Evolutionary conservation across 2,888 invertebrate genomes (phyloP).

Genomic region (Eupithecia vulgata): DNA sequence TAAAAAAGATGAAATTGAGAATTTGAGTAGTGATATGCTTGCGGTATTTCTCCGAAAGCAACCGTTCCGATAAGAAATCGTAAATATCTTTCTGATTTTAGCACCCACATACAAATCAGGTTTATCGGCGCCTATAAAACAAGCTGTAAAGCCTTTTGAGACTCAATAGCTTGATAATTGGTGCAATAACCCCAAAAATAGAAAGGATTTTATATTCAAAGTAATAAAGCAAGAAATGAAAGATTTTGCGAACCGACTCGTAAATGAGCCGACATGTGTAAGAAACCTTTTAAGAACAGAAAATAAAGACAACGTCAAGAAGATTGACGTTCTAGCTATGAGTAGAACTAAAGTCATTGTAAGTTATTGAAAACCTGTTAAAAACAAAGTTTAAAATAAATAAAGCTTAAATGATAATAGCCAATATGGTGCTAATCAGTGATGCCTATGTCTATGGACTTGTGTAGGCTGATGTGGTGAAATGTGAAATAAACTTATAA

Average conservation of each 20-base stretch:
- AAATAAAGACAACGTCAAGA: background rate
- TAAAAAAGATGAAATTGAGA: background rate
- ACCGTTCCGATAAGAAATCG: constrained; percentile 9
- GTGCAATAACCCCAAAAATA: constrained; percentile 22
- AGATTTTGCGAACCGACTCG: background rate
- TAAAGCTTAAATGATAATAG: background rate
- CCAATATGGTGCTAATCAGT: background rate
- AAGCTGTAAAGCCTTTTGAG: constrained; percentile 32
- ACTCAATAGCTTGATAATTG: constrained; percentile 33
- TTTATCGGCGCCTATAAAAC: constrained; percentile 39
- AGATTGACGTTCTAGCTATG: background rate
- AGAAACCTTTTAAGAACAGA: background rate
- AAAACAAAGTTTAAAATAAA: background rate
- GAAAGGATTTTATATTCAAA: constrained; percentile 18
- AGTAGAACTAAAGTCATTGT: background rate
- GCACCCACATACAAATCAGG: constrained; percentile 32
- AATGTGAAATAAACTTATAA: background rate
- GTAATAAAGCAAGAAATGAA: constrained; percentile 10
- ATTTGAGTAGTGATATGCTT: background rate
- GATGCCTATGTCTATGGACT: background rate
- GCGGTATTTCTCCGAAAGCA: constrained; percentile 13
- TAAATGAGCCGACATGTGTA: background rate
- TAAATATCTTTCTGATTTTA: constrained; percentile 22
- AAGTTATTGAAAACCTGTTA: background rate
- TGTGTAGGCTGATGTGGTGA: background rate